Conservation (phyloP, 2,888 invertebrate species). For the Amblyjoppa fuscipennis region DNA sequence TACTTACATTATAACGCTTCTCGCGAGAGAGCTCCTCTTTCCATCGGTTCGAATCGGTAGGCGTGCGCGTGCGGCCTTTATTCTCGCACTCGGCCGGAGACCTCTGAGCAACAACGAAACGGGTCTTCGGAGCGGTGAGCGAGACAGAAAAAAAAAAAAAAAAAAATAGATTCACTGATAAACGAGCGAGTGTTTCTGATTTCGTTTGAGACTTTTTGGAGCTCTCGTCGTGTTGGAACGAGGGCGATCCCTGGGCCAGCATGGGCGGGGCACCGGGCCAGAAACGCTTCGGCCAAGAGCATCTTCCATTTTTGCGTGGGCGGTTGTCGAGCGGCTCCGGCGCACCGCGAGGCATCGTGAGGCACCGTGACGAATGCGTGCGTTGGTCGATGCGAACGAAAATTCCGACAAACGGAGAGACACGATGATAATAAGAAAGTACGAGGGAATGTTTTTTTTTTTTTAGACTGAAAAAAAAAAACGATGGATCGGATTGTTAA, state of each 20-base stretch:
- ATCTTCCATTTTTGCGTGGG: slow-evolving; percentile 68
- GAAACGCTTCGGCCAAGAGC: slow-evolving; percentile 16
- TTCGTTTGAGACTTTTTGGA: slow-evolving; percentile 76
- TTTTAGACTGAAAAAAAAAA: not conserved
- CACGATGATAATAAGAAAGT: not conserved
- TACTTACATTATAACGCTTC: slow-evolving; percentile 42
- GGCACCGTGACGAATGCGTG: slow-evolving; percentile 26
- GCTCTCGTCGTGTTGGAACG: slow-evolving; percentile 75
- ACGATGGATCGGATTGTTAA: not conserved
- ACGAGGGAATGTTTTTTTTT: slow-evolving; percentile 1
- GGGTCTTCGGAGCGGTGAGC: slow-evolving; percentile 38
- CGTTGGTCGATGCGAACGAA: slow-evolving; percentile 13
- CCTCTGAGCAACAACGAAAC: slow-evolving; percentile 25
- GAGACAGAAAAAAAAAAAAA: slow-evolving; percentile 54
- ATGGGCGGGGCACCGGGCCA: slow-evolving; percentile 77
- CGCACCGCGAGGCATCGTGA: slow-evolving; percentile 13
- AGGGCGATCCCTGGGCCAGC: slow-evolving; percentile 73
- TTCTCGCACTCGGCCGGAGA: slow-evolving; percentile 57
- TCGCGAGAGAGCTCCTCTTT: slow-evolving; percentile 30
- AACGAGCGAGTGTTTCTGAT: slow-evolving; percentile 82
- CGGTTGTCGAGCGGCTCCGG: slow-evolving; percentile 49
- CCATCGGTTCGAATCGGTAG: slow-evolving; percentile 72
- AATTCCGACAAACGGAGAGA: not conserved
- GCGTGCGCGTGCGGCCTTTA: slow-evolving; percentile 75
- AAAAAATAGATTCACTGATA: slow-evolving; percentile 80